phyloP scores from a whole-genome alignment of 2,888 invertebrate genomes.

The Andrena minutula region DNA sequence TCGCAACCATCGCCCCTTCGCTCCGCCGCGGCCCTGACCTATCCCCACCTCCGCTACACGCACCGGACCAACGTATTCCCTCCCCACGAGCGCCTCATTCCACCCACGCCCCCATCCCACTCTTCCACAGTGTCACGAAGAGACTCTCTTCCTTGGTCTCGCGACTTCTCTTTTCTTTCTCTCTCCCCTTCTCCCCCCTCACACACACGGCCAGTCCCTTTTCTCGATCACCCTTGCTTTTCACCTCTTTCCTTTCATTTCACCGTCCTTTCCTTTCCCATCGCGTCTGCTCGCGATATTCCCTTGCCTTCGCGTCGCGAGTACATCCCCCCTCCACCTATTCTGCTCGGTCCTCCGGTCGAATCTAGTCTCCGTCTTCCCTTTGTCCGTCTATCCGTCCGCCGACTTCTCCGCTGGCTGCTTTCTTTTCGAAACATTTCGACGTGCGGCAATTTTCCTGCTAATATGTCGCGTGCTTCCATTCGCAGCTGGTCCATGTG shows the following conservation, averaged over 20 bases:
- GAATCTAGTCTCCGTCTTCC: neutral
- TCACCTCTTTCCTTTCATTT: slow-evolving; percentile 15
- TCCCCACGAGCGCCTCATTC: slow-evolving; percentile 75
- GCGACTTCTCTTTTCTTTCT: slow-evolving; percentile 55
- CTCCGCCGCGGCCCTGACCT: slow-evolving; percentile 76
- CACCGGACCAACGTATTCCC: slow-evolving; percentile 68
- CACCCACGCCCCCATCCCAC: slow-evolving; percentile 84
- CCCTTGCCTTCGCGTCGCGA: neutral
- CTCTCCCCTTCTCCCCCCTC: neutral
- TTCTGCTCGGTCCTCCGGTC: no score
- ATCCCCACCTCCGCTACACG: slow-evolving; percentile 71
- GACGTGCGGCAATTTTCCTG: neutral
- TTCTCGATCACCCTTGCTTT: slow-evolving; percentile 7
- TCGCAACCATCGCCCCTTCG: slow-evolving; percentile 51
- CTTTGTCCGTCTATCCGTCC: neutral
- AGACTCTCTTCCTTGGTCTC: slow-evolving; percentile 57
- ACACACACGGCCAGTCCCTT: slow-evolving; percentile 4
- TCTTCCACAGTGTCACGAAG: slow-evolving; percentile 65
- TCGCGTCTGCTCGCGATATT: neutral
- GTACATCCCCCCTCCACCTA: neutral
- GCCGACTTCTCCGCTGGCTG: neutral
- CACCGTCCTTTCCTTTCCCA: slow-evolving; percentile 11
- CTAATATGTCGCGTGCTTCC: neutral
- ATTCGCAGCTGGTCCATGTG: no score
- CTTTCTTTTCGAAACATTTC: neutral